Base-by-base conservation (phyloP, 2,113 vertebrate genomes). In the Syngnathus scovelli region DNA sequence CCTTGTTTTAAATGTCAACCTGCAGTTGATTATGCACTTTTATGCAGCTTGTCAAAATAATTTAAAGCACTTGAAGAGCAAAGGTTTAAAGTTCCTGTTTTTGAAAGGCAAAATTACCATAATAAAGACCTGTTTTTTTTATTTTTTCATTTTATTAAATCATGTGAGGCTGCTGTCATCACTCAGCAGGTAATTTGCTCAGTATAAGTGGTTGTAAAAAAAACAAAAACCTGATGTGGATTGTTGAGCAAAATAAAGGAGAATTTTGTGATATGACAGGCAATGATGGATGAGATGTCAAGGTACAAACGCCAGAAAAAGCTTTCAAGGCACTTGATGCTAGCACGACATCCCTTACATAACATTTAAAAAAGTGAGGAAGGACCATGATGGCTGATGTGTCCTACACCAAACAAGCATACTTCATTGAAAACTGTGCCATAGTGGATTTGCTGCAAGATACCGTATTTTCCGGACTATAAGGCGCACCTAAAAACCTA, bases 1-100 rank as follows among this genome's bases (percentile, higher is more conserved):
- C 61, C 68, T 36, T 55, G 41, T 83, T 85, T 85, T 67, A 87
- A 88, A 88, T 85, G 86, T 86, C 83, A 87, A 43, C 79, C 67
- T 60, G 69, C 66, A 7, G 72, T 66, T 78, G 72, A 84, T 86
- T 77, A 83, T 80, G 68, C 81, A 72, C 70, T 81, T 84, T 85
- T 83, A 78, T 77, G 70, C 67, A 46, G 67, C 66, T 67, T 82
- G 78, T 83, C 73, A 75, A 80, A 85, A 75, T 65, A 84, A 63
- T 60, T 64, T 16, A 71, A 72, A 62, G 76, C 81, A 71, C 78
- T 77, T 13, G 9, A n/a, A 72, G 81, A 48, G 58, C 77, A 80
- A 78, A 84, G 80, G 85, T 82, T 73, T 71, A 69, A 60, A 77
- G 71, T 76, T 77, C 78, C 54, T 64, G 68, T 71, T 79, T 87